Base-by-base conservation (phyloP, 2,113 vertebrate species). In the Microtus richardsoni region DNA sequence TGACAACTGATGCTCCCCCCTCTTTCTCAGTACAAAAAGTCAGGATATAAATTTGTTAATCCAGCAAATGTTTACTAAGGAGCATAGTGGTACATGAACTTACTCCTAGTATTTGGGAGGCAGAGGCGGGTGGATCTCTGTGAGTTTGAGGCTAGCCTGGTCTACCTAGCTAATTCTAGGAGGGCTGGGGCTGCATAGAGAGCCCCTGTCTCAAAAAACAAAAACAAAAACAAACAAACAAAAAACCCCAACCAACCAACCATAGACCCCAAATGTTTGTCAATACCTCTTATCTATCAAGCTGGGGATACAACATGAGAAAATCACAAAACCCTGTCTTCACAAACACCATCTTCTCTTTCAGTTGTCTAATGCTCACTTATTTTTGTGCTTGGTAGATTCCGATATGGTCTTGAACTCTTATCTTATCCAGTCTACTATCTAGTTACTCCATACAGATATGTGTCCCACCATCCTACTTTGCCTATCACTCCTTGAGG, bases 1-100 rank as follows among this genome's bases (percentile, higher is more conserved):
- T 91, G 73, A 89, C n/a, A 89, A 83, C 84, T 17, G 3, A 62
- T 77, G 70, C 13, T 70, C 13, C 26, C 39, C 36, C 8, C 36
- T 16, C 7, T 36, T 1, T 4, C 60, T 44, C 39, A 83, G 13
- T 8, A 83, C 1, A 19, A 92, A 78, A 77, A 85, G 13, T 84
- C 7, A 84, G 84, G 39, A 92, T 88, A 39, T 2, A 70, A 95
- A 66, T 71, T 92, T 84, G 73, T 85, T 92, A 85, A 92, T 78
- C 88, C 30, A 82, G 33, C 33, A 91, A 82, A 58, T 87, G 60
- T 94, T 91, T 93, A 92, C 22, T 83, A 16, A 24, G 77, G 60
- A 83, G 7, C 62, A 64, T 60, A n/a, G 22, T n/a, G 22, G n/a
- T 60, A 83, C 13, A 39, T 83, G n/a, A 22, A 82, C 54, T 39